Evolutionary conservation across 2,888 invertebrate species (phyloP), one percentile per base, ranked within the genome.

Genomic region (Dexiosoma caninum): DNA sequence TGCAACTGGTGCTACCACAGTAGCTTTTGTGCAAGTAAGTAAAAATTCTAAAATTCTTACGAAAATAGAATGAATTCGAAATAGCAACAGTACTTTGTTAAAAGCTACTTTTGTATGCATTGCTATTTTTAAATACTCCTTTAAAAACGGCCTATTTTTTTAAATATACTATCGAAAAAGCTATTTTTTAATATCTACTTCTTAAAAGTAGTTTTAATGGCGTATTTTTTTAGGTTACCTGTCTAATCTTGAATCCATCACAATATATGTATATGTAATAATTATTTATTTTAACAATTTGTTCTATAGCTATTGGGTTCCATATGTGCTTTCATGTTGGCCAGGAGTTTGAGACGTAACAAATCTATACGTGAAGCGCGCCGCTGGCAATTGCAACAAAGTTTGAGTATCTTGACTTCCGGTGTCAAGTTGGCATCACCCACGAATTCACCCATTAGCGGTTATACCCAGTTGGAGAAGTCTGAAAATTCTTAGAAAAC

Each of bases 281-380:
- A 27, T 6, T 27, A 27, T 5, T 27, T 27, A 6, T 27, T 27
- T 32, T 12, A n/a, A 1, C 7, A 21, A 14, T 35, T 55, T 19
- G n/a, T 9, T 21, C 8, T 40, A 72, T 55, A 95, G 95, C 91
- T 97, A 51, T 92, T 97, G 85, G 97, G 97, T 83, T 95, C 97
- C 60, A 92, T 96, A 82, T 96, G 97, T 88, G 96, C 98, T 1
- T 95, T 96, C 89, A 95, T 96, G 91, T 91, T 98, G 89, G 97
- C 96, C 76, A 94, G 95, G 87, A 94, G 96, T 2, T 95, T 98
- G 87, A 94, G 95, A 78, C 93, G 93, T 82, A 93, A 95, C 78
- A 95, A 95, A 89, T 93, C 93, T 0, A 93, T 94, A 84, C 93
- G 94, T 42, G 94, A 94, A 86, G 93, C 93, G 72, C 92, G 94